Evolutionary conservation across 2,113 vertebrate species (phyloP).

Genomic region (Vulpes ferrilata): DNA sequence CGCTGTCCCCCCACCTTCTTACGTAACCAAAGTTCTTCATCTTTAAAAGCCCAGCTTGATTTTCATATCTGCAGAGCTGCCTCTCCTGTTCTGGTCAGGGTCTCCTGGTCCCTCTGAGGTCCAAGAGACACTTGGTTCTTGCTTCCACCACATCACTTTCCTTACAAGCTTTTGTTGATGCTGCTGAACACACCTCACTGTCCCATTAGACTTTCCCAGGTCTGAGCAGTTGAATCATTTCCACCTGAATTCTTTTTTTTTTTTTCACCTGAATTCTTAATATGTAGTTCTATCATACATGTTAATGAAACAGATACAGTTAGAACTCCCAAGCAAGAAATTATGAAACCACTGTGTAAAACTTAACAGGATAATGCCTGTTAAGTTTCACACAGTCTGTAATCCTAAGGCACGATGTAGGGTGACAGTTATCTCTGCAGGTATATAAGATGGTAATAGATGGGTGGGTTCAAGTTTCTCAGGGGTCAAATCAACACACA

Average conservation of each 20-base stretch:
- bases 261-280: not conserved
- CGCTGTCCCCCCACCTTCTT: not conserved
- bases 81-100: not conserved
- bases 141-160: not conserved
- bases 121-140: not conserved
- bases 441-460: not conserved
- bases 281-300: not conserved
- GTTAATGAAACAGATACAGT: not conserved
- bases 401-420: not conserved
- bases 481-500: not conserved
- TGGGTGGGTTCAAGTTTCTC: not conserved
- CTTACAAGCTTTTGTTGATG: not conserved
- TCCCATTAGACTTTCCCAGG: not conserved
- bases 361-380: not conserved
- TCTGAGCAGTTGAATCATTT: not conserved
- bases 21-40: not conserved
- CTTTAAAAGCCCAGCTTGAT: not conserved
- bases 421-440: not conserved
- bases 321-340: not conserved
- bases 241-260: not conserved
- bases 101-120: not conserved
- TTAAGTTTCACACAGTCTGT: not conserved
- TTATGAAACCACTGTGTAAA: not conserved
- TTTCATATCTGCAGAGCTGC: not conserved
- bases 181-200: not conserved